Percentiles rank a stretch among this genome's conserved stretches.
Conservation (phyloP, 2,888 invertebrate species). For the Eumerus sabulonum region DNA sequence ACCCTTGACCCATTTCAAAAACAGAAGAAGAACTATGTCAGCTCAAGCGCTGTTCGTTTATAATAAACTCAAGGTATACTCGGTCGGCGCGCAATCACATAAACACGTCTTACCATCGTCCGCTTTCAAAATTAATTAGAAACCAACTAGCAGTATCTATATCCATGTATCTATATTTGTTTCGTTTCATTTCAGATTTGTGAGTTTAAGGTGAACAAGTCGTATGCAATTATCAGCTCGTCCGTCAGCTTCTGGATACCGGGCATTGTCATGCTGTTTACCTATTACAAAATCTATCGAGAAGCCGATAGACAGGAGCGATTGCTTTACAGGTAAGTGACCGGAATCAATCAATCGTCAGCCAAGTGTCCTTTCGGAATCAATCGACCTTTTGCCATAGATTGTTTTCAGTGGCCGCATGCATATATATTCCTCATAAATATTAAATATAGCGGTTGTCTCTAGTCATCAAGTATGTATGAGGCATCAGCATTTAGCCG, state of each 20-base stretch:
- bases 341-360: slow-evolving; percentile 7
- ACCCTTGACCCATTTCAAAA: slow-evolving; percentile 60
- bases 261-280: slow-evolving; percentile 94
- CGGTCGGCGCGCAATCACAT: not conserved
- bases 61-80: slow-evolving; percentile 23
- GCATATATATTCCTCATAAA: slow-evolving; percentile 29
- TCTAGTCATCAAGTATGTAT: slow-evolving; percentile 27
- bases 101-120: not conserved
- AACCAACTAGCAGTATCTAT: not conserved
- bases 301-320: slow-evolving; percentile 92
- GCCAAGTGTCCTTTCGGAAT: slow-evolving; percentile 1
- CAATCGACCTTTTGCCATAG: not conserved
- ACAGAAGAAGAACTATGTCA: slow-evolving; percentile 33
- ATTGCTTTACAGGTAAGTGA: slow-evolving; percentile 88
- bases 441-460: slow-evolving; percentile 12
- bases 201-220: slow-evolving; percentile 90
- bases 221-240: slow-evolving; percentile 92
- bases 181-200: slow-evolving; percentile 80
- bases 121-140: slow-evolving; percentile 19
- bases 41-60: slow-evolving; percentile 10
- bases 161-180: not conserved
- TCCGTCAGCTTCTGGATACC: slow-evolving; percentile 97
- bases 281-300: slow-evolving; percentile 93
- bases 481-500: slow-evolving; percentile 2
- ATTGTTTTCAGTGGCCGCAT: not conserved